Percentiles rank a stretch among this genome's conserved stretches.
phyloP scores from a whole-genome alignment of 2,888 invertebrate species.

The Bibio marci region DNA sequence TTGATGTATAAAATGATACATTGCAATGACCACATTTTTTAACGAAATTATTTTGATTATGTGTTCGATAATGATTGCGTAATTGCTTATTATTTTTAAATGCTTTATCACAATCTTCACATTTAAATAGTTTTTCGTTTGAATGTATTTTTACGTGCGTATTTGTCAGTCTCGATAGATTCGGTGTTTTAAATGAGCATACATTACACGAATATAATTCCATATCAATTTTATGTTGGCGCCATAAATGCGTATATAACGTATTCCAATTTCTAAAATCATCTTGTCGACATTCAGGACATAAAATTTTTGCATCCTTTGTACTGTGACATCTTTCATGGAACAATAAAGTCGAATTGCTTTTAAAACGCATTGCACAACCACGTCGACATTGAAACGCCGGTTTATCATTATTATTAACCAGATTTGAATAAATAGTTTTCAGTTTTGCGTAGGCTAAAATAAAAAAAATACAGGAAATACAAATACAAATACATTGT shows the following conservation, averaged over 20 bases:
- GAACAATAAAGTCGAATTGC: constrained; percentile 19
- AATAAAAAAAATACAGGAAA: too few species aligned
- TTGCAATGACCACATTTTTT: constrained; percentile 30
- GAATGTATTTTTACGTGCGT: constrained; percentile 62
- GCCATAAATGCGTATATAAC: constrained; percentile 67
- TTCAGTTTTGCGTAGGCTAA: too few species aligned
- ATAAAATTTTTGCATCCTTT: constrained; percentile 29
- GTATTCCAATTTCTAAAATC: constrained; percentile 41
- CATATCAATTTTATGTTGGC: constrained; percentile 56
- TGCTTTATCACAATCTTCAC: constrained; percentile 50
- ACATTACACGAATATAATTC: constrained; percentile 60
- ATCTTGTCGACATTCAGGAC: constrained; percentile 45
- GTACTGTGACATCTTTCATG: constrained; percentile 23
- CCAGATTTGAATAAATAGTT: background rate
- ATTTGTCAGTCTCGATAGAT: constrained; percentile 49
- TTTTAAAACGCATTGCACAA: constrained; percentile 26
- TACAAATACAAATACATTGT: too few species aligned
- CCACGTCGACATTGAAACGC: constrained; percentile 20
- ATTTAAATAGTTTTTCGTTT: constrained; percentile 38
- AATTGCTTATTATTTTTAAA: constrained; percentile 69
- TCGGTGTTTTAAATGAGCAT: constrained; percentile 56
- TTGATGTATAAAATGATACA: constrained; percentile 21
- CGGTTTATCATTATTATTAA: too few species aligned
- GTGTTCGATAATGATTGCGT: constrained; percentile 52
- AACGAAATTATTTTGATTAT: constrained; percentile 28